Conservation (phyloP, 1,140 invertebrate genomes). For the Dendroctonus ponderosae region DNA sequence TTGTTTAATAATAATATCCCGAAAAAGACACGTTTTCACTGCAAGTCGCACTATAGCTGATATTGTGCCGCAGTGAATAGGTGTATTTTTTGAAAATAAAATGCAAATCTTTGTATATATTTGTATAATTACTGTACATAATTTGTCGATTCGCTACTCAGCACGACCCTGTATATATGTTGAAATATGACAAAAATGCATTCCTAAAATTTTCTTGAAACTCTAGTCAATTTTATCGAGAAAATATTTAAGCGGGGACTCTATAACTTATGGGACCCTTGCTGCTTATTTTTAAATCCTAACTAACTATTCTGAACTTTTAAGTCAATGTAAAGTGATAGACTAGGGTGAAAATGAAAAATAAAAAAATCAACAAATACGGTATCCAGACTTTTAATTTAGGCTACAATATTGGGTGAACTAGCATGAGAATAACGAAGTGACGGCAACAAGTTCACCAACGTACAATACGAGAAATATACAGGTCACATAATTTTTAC, state of each 20-base stretch:
- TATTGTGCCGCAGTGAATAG: no score
- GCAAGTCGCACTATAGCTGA: no score
- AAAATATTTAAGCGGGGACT: constrained; percentile 19
- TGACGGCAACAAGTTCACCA: no score
- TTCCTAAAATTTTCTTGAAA: constrained; percentile 37
- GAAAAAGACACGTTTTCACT: no score
- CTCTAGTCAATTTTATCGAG: constrained; percentile 38
- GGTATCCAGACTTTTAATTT: no score
- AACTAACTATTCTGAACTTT: constrained; percentile 27
- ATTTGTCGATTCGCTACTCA: background rate
- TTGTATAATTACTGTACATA: constrained; percentile 20
- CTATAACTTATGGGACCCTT: background rate
- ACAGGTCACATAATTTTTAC: no score
- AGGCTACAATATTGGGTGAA: no score
- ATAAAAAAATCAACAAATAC: constrained; percentile 9
- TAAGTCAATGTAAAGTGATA: constrained; percentile 29
- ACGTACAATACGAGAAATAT: no score
- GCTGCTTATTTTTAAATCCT: constrained; percentile 33
- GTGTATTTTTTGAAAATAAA: no score
- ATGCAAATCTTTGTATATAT: constrained; percentile 12
- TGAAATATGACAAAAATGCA: constrained; percentile 29
- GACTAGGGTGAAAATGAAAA: constrained; percentile 29
- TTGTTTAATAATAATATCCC: no score
- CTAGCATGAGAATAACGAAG: no score
- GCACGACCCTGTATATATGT: constrained; percentile 32